Evolutionary conservation across 2,113 vertebrate species (phyloP), one percentile per base, ranked within the genome.

Genomic region (Dunckerocampus dactyliophorus): DNA sequence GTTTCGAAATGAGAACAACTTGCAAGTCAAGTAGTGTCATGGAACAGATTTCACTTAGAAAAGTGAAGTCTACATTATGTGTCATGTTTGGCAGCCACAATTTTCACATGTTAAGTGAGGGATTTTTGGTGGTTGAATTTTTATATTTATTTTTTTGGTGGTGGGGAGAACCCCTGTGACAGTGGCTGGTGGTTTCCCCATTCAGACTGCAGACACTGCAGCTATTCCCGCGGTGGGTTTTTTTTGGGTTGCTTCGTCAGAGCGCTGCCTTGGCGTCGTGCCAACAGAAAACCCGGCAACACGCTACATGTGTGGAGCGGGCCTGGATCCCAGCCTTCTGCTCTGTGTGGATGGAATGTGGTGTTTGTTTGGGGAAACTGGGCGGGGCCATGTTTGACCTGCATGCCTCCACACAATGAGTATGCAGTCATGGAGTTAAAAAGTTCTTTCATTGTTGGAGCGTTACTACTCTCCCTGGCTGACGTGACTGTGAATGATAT

Each of bases 351-450:
- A 5, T 64, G 81, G 81, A 81, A 83, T 83, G 77, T 52, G 9
- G 21, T 72, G 72, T 78, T 82, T 81, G 53, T 69, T 59, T 77
- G 67, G 58, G 20, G 63, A 60, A 51, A 6, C 59, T 64, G 75
- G 84, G 79, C 28, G 80, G 76, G 65, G 74, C 54, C 37, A 24
- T 20, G 47, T 69, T 69, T 70, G 65, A 37, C 63, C 61, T 15
- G 0, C 51, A 45, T 31, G 77, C 64, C 51, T 50, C 59, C 47
- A 48, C 54, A 61, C 74, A 74, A 67, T 62, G 71, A 42, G 59
- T 55, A 69, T 1, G 11, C 62, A 63, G 48, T 49, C 55, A 64
- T 73, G 39, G 39, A 43, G 13, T 12, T 34, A 34, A 8, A 34
- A 34, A 34, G 31, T 34, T 1, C 31, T 42, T 42, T 42, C 39